Evolutionary conservation across 2,113 vertebrate genomes (phyloP), one percentile per base, ranked within the genome.

Genomic region (Pygathrix nemaeus): DNA sequence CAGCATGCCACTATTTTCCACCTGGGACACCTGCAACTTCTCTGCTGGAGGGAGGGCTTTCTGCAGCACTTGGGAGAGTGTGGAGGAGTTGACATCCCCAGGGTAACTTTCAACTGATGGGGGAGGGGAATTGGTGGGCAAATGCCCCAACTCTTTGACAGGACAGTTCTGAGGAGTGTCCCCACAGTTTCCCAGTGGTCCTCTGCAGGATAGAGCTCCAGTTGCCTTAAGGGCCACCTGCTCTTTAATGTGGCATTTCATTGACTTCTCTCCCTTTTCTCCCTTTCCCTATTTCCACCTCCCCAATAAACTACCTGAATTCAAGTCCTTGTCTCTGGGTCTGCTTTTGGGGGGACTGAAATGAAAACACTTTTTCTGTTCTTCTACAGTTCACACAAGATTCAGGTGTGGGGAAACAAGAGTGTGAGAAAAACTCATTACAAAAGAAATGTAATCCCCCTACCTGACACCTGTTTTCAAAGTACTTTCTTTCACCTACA

Each of bases 371-470:
- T 25, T 93, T 87, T 50, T 59, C 84, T 94, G 27, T 32, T 92
- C 64, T 92, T 84, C 50, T 81, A 43, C 11, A 23, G 14, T 93
- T 96, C 45, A 57, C 75, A 75, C 27, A 50, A 89, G 40, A 96
- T 57, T 79, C 95, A 95, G 68, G 92, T 76, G 68, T 7, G 6
- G 72, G 68, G 79, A 83, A 93, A 91, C 12, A 52, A 40, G 87
- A 97, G 43, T 14, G 1, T 96, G 97, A 97, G 94, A 96, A 97
- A 97, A 90, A 27, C 20, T 89, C 50, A 57, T 84, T 64, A 94
- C 83, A 92, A 95, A 98, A 96, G 95, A 93, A 97, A 96, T 76
- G 80, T 76, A 91, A 96, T 88, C 93, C 93, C 79, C 75, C 83
- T 82, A 84, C 23, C 5, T 11, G 86, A 97, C 55, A 50, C 89